Evolutionary conservation across 1,140 invertebrate genomes (phyloP), one percentile per base, ranked within the genome.

Genomic region (Calephelis virginiensis): DNA sequence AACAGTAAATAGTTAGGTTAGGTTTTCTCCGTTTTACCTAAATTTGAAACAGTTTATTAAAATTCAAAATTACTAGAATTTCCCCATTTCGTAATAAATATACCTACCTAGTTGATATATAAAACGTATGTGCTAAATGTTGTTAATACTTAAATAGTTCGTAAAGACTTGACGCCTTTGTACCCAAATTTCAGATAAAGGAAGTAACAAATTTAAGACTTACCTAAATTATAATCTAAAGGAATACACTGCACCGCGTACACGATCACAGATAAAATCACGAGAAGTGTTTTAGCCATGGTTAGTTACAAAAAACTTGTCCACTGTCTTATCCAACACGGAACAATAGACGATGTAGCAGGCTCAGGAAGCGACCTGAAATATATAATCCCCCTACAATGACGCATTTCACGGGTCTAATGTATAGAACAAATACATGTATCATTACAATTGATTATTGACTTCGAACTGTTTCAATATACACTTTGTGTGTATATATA

Each of bases 211-310:
- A 53, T 53, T 11, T 10, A 28, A 53, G 56, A 56, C 53, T 66
- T 45, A 59, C 38, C 47, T 46, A 67, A n/a, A 38, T 59, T 40
- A 12, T 62, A 45, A 5, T 61, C 49, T 59, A 71, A 61, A n/a
- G 72, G 67, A 56, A 56, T 43, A 40, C 62, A 59, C 12, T 13
- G 38, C 53, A 69, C 69, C 8, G 47, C 37, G 17, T 65, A 62
- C 45, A 66, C 47, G 7, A 62, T 17, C 8, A 63, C 14, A 8
- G 63, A 14, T 5, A 43, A 5, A 1, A 69, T 0, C 37, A 65
- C 11, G 6, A 71, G 60, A 9, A 69, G 10, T 60, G 43, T 62
- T n/a, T 40, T 14, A n/a, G 65, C 37, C 68, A 70, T 73, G 50
- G 8, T 59, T 14, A 4, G 28, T 28, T 28, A 28, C 17, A 28